Evolutionary conservation across 1,140 invertebrate species (phyloP).

Genomic region (Parasteatoda tepidariorum): DNA sequence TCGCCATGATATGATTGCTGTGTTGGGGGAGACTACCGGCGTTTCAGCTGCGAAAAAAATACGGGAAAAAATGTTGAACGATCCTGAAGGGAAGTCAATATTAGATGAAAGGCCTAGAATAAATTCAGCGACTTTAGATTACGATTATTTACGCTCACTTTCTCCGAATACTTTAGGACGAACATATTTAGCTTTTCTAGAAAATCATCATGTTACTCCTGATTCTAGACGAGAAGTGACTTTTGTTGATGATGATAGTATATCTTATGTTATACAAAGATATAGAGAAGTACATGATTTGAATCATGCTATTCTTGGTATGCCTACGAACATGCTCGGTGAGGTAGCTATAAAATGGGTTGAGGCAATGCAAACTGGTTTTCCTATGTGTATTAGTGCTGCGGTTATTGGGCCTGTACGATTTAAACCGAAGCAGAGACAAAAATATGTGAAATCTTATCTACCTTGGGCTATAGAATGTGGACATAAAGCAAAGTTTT

Average conservation of each 20-base stretch:
- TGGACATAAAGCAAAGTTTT: conserved; percentile 79
- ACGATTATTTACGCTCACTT: conserved; percentile 77
- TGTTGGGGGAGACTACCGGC: conserved; percentile 90
- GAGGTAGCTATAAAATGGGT: conserved; percentile 92
- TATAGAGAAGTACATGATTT: conserved; percentile 97
- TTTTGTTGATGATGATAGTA: conserved; percentile 89
- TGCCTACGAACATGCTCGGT: conserved; percentile 96
- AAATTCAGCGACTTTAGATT: conserved; percentile 84
- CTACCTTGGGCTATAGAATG: conserved; percentile 90
- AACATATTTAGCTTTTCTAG: conserved; percentile 85
- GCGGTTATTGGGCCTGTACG: conserved; percentile 87
- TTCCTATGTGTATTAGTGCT: conserved; percentile 91
- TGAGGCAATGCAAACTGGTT: conserved; percentile 88
- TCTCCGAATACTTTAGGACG: conserved; percentile 86
- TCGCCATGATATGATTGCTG: conserved; percentile 85
- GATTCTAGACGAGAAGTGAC: conserved; percentile 88
- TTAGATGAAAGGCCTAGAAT: conserved; percentile 85
- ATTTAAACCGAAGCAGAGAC: conserved; percentile 83
- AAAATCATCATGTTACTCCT: conserved; percentile 88
- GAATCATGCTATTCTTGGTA: conserved; percentile 87
- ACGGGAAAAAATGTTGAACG: conserved; percentile 75
- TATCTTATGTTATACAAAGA: conserved; percentile 96
- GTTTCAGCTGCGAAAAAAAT: conserved; percentile 77
- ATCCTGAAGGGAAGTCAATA: conserved; percentile 79
- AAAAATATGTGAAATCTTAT: conserved; percentile 81